Percentiles rank a stretch among this genome's conserved stretches.
These are phyloP conservation scores for Philonicus albiceps DNA, from an alignment of 2,888 invertebrate species.

Conservation along the genomic window DNA sequence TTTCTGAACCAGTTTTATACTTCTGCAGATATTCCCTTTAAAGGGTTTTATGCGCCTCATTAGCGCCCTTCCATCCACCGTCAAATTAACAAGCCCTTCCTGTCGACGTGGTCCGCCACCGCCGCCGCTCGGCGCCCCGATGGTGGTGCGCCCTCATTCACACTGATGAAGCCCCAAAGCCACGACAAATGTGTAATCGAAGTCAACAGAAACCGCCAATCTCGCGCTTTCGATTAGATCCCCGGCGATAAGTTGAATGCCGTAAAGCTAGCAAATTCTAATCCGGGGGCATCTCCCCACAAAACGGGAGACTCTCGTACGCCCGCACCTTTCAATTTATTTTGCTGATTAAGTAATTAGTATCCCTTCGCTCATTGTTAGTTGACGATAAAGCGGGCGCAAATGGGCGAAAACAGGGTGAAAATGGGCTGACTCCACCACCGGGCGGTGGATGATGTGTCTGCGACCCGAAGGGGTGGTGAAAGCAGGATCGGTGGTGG, in stretches of 20 bases:
- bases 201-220: constrained; percentile 32
- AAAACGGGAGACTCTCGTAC: neutral
- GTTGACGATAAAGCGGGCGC: constrained; percentile 33
- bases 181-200: constrained; percentile 30
- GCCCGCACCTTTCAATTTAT: constrained; percentile 41
- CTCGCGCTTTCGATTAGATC: constrained; percentile 24
- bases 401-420: constrained; percentile 10
- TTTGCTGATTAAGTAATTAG: constrained; percentile 44
- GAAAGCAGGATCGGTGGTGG: neutral
- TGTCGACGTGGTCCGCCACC: neutral
- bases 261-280: constrained; percentile 14
- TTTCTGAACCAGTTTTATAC: neutral
- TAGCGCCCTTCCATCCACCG: neutral
- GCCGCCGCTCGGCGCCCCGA: neutral
- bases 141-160: neutral
- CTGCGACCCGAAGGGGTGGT: neutral
- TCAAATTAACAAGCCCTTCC: neutral
- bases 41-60: neutral
- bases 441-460: neutral
- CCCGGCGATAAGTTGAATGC: constrained; percentile 23
- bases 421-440: neutral
- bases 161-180: neutral
- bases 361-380: constrained; percentile 43
- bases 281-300: neutral
- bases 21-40: neutral